Base-by-base conservation (phyloP, 2,888 invertebrate species). In the Tipula unca region DNA sequence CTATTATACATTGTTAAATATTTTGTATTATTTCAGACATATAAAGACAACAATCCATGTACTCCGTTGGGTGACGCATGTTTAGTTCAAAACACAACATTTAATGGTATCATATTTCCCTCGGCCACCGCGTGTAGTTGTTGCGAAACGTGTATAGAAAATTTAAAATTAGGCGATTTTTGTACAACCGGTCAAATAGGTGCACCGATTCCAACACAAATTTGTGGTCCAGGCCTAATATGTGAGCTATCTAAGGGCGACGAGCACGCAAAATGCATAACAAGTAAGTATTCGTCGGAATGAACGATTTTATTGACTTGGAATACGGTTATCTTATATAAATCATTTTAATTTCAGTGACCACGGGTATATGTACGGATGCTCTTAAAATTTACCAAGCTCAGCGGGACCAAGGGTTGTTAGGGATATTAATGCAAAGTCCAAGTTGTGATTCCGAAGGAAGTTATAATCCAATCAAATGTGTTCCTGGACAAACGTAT, bases 401-500 rank as follows among this genome's bases (percentile, higher is more conserved):
- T 0, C 90, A 92, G 0, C 91, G 91, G 85, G 87, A 88, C 3
- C 87, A 87, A 0, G 94, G 94, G 0, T 89, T 89, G 29, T 88
- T 93, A 0, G 94, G 94, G 0, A 90, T 92, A 0, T 89, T 93
- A 87, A 93, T 94, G 88, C 89, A 91, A 8, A 89, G 93, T 14
- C 94, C 94, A 0, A 88, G 89, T 4, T 95, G 95, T 88, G 94
- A 95, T 88, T 92, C 91, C 0, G 93, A 93, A 87, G 95, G 95
- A 0, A 89, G 91, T n/a, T 94, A 90, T 87, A 90, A 90, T 0
- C 89, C 93, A 0, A 91, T 92, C 83, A 92, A 93, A 87, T 95
- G 95, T 88, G 92, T 94, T 20, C 93, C 94, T 0, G 94, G 94
- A 20, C 94, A 94, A 87, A 92, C 94, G 95, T 95, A 91, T 91